Conservation (phyloP, 2,888 invertebrate genomes). For the Adelphocoris suturalis region DNA sequence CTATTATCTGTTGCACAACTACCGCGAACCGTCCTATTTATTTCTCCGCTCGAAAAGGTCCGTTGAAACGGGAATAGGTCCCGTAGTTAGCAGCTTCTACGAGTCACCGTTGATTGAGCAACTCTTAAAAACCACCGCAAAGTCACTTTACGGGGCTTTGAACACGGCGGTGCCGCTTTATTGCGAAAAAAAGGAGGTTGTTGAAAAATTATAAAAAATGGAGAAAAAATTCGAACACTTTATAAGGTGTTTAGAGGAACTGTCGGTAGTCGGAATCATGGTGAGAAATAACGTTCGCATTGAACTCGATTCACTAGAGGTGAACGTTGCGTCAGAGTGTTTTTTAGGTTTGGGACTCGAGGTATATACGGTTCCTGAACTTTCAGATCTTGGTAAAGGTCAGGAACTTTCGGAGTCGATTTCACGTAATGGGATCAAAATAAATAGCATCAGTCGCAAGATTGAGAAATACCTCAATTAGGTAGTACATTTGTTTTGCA, state of each 20-base stretch:
- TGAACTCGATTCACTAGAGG: conserved; percentile 33
- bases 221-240: not conserved
- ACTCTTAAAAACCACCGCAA: conserved; percentile 16
- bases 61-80: not conserved
- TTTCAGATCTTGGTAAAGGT: not conserved
- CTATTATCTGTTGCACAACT: not conserved
- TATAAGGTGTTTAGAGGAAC: not conserved
- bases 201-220: not conserved
- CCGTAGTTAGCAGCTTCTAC: not conserved
- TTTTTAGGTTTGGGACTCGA: not conserved
- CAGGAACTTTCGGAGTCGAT: not conserved
- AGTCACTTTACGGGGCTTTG: not conserved
- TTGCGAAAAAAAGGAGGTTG: not conserved
- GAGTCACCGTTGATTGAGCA: conserved; percentile 31
- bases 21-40: not conserved
- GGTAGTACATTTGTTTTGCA: not conserved
- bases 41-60: not conserved
- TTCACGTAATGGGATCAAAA: not conserved
- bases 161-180: not conserved
- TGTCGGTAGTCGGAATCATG: not conserved
- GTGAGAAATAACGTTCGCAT: not conserved
- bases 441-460: not conserved
- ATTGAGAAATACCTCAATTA: not conserved
- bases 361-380: conserved; percentile 1
- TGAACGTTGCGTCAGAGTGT: not conserved